phyloP scores from a whole-genome alignment of 1,140 invertebrate species.

The Apis laboriosa region DNA sequence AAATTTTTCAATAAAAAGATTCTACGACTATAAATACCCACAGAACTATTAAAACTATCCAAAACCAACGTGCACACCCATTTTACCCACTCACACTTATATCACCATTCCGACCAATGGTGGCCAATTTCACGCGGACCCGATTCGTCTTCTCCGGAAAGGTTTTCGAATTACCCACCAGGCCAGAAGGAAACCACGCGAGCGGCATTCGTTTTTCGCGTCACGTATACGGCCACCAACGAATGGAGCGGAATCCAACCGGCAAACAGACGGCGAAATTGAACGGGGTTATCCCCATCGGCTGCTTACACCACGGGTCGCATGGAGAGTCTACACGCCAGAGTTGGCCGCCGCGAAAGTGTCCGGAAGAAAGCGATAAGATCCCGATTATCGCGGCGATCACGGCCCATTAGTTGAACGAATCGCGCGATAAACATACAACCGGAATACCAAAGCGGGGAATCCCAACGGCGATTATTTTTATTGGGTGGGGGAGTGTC shows the following conservation, averaged over 20 bases:
- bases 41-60: no score
- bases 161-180: conserved; percentile 27
- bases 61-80: no score
- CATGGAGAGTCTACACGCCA: neutral
- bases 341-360: conserved; percentile 12
- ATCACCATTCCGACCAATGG: neutral
- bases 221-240: conserved; percentile 44
- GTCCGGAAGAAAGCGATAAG: conserved; percentile 50
- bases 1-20: no score
- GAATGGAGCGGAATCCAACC: conserved; percentile 49
- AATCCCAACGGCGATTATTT: conserved; percentile 35
- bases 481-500: neutral
- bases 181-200: neutral
- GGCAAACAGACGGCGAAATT: conserved; percentile 27
- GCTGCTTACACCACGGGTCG: neutral
- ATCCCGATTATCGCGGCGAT: conserved; percentile 54
- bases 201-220: conserved; percentile 48
- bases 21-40: no score
- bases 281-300: conserved; percentile 17
- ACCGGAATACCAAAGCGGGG: conserved; percentile 16
- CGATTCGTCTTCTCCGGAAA: conserved; percentile 26
- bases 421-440: conserved; percentile 52
- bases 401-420: conserved; percentile 55
- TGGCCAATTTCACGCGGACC: conserved; percentile 21
- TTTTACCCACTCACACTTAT: no score